Evolutionary conservation across 1,140 invertebrate genomes (phyloP).

Genomic region (Brevipalpus yothersi): DNA sequence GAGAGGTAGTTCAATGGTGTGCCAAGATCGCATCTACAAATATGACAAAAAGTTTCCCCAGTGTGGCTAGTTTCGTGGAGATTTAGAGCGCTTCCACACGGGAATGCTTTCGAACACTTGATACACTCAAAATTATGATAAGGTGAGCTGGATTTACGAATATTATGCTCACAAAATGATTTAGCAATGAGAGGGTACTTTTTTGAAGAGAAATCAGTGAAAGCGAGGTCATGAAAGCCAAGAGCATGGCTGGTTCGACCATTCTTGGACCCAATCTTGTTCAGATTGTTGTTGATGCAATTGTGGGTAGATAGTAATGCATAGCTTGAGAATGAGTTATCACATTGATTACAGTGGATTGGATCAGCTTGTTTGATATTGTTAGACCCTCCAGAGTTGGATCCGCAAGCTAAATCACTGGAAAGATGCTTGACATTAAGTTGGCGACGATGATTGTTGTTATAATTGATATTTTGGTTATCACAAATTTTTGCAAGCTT

Average conservation of each 20-base stretch:
- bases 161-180: constrained; percentile 37
- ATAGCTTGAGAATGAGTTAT: too few relatives aligned
- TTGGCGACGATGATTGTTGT: too few relatives aligned
- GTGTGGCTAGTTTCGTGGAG: background rate
- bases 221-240: constrained; percentile 46
- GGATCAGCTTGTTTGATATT: too few relatives aligned
- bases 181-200: constrained; percentile 51
- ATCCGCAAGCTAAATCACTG: too few relatives aligned
- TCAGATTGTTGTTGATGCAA: background rate
- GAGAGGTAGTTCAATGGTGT: background rate
- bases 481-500: too few relatives aligned
- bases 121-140: constrained; percentile 39
- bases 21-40: background rate
- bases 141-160: constrained; percentile 33
- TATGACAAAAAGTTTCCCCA: background rate
- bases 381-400: too few relatives aligned
- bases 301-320: too few relatives aligned
- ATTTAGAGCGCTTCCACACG: constrained; percentile 34
- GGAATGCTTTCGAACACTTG: constrained; percentile 43
- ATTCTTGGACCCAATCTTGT: background rate
- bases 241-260: constrained; percentile 9
- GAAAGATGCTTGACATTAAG: too few relatives aligned
- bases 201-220: constrained; percentile 45
- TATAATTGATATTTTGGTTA: too few relatives aligned
- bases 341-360: too few relatives aligned